A percentile compares a stretch with the other conserved stretches of the same genome.
Evolutionary conservation across 2,797 vertebrate species (phyloP).

Genomic region (Siniperca obscura): DNA sequence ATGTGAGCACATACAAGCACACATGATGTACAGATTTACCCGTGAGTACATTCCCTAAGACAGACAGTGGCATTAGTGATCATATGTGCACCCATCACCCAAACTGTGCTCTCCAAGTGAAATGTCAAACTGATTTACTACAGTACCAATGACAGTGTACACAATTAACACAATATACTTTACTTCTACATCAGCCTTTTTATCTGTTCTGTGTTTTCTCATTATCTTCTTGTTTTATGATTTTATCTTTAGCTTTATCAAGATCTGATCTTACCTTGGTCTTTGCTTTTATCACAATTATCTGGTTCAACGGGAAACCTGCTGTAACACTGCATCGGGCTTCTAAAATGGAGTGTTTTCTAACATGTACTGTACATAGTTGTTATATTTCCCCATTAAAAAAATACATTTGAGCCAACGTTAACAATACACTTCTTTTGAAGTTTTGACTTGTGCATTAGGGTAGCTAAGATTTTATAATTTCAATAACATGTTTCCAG

Average conservation of each 20-base stretch:
- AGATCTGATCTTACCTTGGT: background rate
- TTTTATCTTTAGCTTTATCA: background rate
- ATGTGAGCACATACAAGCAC: background rate
- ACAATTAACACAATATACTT: background rate
- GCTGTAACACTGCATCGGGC: background rate
- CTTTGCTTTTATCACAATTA: background rate
- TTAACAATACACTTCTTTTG: background rate
- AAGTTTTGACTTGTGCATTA: background rate
- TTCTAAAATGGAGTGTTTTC: background rate
- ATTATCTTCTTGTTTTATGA: background rate
- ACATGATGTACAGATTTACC: slow-evolving; percentile 21
- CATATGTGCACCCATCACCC: slow-evolving; percentile 19
- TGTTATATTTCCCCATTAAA: background rate
- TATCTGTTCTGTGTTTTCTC: background rate
- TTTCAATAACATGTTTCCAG: slow-evolving; percentile 16
- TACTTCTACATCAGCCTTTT: background rate
- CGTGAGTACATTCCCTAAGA: slow-evolving; percentile 42
- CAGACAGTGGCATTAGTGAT: slow-evolving; percentile 32
- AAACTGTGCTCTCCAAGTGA: slow-evolving; percentile 7
- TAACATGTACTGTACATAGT: background rate
- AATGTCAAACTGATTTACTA: slow-evolving; percentile 3
- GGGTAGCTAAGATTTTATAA: background rate
- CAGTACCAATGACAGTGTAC: background rate
- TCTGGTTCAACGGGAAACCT: background rate
- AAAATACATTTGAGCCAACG: background rate